Evolutionary conservation across 2,113 vertebrate species (phyloP).

Genomic region (Nothoprocta pentlandii): DNA sequence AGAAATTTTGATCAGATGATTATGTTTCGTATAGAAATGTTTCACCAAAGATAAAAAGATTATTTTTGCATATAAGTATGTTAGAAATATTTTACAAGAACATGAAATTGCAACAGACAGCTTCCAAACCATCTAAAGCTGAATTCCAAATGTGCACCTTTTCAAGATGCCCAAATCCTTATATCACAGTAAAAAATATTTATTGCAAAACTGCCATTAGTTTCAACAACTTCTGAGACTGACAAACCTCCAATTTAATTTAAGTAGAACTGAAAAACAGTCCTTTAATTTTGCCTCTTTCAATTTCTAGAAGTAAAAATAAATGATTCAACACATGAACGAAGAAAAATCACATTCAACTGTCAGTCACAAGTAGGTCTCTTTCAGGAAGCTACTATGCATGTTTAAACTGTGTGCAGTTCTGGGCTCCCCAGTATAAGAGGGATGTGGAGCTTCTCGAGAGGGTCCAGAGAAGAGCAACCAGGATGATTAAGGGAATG

Average conservation of each 20-base stretch:
- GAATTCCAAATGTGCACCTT: neutral
- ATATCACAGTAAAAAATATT: neutral
- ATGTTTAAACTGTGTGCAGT: neutral
- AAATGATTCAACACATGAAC: neutral
- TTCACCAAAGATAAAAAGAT: neutral
- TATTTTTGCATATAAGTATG: accelerated
- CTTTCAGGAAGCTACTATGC: neutral
- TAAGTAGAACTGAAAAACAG: neutral
- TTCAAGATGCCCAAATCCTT: neutral
- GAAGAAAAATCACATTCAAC: neutral
- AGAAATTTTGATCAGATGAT: neutral
- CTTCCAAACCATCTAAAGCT: neutral
- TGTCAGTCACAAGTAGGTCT: neutral
- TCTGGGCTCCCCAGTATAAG: no score
- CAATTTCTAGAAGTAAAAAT: neutral
- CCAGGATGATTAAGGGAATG: no score
- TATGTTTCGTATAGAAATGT: neutral
- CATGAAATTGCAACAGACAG: neutral
- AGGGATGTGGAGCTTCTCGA: no score
- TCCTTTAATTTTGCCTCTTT: neutral
- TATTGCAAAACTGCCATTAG: neutral
- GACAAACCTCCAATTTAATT: neutral
- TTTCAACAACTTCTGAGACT: neutral
- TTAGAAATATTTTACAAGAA: neutral
- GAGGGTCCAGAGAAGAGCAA: no score